Evolutionary conservation across 2,888 invertebrate genomes (phyloP), one percentile per base, ranked within the genome.

Genomic region (Acleris cristana): DNA sequence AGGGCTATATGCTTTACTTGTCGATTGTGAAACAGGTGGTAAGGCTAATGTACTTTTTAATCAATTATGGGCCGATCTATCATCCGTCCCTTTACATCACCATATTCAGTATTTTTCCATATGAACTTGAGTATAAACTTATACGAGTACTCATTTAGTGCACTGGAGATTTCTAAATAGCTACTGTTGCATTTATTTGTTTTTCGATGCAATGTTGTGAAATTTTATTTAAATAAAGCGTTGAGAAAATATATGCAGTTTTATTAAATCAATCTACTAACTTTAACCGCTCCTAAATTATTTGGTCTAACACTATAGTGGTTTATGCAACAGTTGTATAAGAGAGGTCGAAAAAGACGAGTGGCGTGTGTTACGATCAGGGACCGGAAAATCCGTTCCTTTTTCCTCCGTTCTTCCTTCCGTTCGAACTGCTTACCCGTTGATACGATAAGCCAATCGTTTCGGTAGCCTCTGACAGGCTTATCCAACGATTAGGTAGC

Each of bases 151-250:
- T 70, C 58, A 48, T 71, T 71, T 75, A 73, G 69, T 60, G 57
- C 71, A 72, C 71, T 62, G 69, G 56, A 71, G 68, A 54, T 69
- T 16, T 18, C 23, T 48, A 54, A 57, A 57, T 48, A 44, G 34
- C 16, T 57, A 19, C 40, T 21, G 64, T 60, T 51, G 67, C 62
- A 58, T 54, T 55, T 54, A 56, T 55, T 73, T 73, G 75, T 72
- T 53, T 71, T 71, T 74, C 69, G 76, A 79, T 81, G 78, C 79
- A 80, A 79, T 79, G 77, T 77, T 78, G 74, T 76, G 75, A 79
- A 69, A 69, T 56, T 72, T 74, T 75, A 75, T 80, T 82, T 79
- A 79, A 83, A 77, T 83, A 83, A 83, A 83, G 71, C 72, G 73
- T 75, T 73, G 73, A 75, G 77, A 66, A 61, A 45, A 54, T 34